phyloP scores from a whole-genome alignment of 2,113 vertebrate genomes.

The Passer domesticus region DNA sequence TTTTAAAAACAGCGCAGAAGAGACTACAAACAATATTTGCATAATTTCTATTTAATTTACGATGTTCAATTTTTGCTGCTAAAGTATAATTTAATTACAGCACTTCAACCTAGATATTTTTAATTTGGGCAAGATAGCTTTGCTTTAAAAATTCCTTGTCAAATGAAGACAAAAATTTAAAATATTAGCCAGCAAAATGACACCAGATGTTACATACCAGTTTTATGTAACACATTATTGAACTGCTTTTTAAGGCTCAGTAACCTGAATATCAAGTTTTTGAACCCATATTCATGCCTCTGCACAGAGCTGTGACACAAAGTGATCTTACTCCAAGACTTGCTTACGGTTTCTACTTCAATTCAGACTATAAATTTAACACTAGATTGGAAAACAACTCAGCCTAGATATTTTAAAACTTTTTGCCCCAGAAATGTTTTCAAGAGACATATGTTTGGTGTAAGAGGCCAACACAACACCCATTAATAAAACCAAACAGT shows the following conservation, averaged over 20 bases:
- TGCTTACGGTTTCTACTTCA: neutral
- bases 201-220: neutral
- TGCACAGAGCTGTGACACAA: neutral
- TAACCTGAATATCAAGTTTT: neutral
- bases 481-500: neutral
- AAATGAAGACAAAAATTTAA: neutral
- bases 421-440: neutral
- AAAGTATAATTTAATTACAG: neutral
- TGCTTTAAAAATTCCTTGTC: neutral
- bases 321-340: neutral
- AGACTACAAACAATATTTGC: neutral
- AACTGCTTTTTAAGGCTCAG: neutral
- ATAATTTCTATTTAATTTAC: neutral
- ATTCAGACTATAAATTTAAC: neutral
- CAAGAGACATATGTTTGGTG: neutral
- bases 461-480: neutral
- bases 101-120: neutral
- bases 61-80: neutral
- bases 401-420: neutral
- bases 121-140: neutral
- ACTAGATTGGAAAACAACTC: neutral
- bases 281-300: neutral
- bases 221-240: neutral
- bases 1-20: neutral
- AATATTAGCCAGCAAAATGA: neutral